Conservation (phyloP, 2,888 invertebrate genomes). For the Empis livida region DNA sequence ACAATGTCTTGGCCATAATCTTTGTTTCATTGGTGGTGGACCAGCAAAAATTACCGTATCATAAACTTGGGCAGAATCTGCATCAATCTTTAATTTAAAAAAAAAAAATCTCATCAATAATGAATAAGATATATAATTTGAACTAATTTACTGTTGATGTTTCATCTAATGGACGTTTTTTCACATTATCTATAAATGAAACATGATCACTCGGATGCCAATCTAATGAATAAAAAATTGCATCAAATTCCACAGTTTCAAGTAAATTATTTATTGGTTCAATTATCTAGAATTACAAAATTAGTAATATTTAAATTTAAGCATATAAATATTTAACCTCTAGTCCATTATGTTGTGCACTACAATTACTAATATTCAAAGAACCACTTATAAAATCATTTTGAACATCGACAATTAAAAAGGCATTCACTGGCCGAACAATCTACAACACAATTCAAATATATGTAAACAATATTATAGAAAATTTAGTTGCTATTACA, state of each 20-base stretch:
- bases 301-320: neutral
- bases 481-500: constrained; percentile 33
- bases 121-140: neutral
- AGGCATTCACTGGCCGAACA: constrained; percentile 73
- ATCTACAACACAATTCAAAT: constrained; percentile 51
- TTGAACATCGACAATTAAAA: constrained; percentile 92
- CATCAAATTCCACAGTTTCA: constrained; percentile 70
- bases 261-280: constrained; percentile 80
- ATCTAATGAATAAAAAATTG: constrained; percentile 86
- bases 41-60: constrained; percentile 91
- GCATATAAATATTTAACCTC: constrained; percentile 43
- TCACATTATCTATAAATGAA: constrained; percentile 89
- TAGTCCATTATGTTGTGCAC: constrained; percentile 78
- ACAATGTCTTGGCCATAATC: constrained; percentile 92
- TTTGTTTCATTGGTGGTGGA: constrained; percentile 72
- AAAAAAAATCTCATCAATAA: no score
- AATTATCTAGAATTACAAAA: constrained; percentile 47
- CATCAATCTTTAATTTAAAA: constrained; percentile 55
- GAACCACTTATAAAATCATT: constrained; percentile 96
- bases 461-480: constrained; percentile 2
- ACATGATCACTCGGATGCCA: constrained; percentile 91
- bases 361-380: constrained; percentile 83
- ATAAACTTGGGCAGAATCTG: constrained; percentile 66
- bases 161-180: constrained; percentile 57
- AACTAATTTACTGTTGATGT: constrained; percentile 48